Evolutionary conservation across 2,888 invertebrate species (phyloP).

Genomic region (Synergus laeviventris): DNA sequence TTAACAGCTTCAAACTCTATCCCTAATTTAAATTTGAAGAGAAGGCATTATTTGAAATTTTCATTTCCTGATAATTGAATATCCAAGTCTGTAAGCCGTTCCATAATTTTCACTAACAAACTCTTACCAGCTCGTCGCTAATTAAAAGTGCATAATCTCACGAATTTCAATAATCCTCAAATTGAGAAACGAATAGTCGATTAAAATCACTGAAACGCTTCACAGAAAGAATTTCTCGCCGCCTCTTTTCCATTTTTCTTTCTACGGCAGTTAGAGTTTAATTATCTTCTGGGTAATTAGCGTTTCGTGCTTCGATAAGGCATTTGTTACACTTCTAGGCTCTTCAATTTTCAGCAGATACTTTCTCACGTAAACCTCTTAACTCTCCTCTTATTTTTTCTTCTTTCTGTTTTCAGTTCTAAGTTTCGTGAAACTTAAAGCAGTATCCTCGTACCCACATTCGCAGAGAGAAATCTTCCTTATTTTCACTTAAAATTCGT

Average conservation of each 20-base stretch:
- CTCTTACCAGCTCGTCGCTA: background rate
- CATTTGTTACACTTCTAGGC: background rate
- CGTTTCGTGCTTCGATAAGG: conserved; percentile 6
- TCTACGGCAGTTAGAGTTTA: background rate
- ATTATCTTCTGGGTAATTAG: conserved; percentile 28
- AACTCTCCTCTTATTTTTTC: conserved; percentile 44
- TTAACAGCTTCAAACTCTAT: too few relatives aligned
- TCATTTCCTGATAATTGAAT: background rate
- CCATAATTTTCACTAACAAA: background rate
- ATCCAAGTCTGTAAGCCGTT: background rate
- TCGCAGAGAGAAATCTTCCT: conserved; percentile 11
- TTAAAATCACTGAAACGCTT: background rate
- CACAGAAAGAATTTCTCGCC: background rate
- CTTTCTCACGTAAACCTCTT: conserved; percentile 43
- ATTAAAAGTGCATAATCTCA: background rate
- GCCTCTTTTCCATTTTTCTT: background rate
- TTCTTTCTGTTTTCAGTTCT: background rate
- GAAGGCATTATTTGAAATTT: background rate
- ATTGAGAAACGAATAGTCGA: background rate
- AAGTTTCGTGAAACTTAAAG: conserved; percentile 9
- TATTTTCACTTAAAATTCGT: conserved; percentile 24
- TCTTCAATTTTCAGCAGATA: conserved; percentile 21
- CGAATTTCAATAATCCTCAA: background rate
- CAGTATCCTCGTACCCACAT: background rate
- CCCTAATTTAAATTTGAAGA: too few relatives aligned